These are phyloP conservation scores for Gorsachius magnificus DNA, from an alignment of 2,797 vertebrate genomes.

Conservation along the genomic window DNA sequence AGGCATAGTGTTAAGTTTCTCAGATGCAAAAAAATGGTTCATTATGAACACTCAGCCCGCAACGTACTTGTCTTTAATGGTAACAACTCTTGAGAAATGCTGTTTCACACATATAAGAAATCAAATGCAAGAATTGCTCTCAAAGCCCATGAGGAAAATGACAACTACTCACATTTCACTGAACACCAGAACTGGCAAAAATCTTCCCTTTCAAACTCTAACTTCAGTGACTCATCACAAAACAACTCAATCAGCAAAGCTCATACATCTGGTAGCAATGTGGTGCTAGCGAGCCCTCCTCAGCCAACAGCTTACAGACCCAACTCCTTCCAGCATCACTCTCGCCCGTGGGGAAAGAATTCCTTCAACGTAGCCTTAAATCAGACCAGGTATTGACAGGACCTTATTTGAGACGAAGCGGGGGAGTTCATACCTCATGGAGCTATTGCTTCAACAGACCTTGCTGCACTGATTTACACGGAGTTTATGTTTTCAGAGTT, in stretches of 20 bases:
- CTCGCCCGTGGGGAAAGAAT: not conserved
- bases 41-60: not conserved
- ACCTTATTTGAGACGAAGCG: not conserved
- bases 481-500: slow-evolving; percentile 26
- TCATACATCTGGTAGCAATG: slow-evolving; percentile 58
- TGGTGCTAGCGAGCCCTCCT: not conserved
- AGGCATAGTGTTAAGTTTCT: not conserved
- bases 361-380: not conserved
- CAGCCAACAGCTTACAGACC: slow-evolving; percentile 13
- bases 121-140: slow-evolving; percentile 17
- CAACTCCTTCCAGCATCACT: not conserved
- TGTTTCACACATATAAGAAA: slow-evolving; percentile 1
- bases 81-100: slow-evolving; percentile 2
- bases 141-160: not conserved
- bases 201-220: slow-evolving; percentile 13
- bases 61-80: not conserved
- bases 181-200: slow-evolving; percentile 18
- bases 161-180: slow-evolving; percentile 31
- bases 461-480: slow-evolving; percentile 34
- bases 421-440: slow-evolving; percentile 13
- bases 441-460: slow-evolving; percentile 38
- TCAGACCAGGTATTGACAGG: slow-evolving; percentile 58
- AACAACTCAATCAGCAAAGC: slow-evolving; percentile 62
- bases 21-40: not conserved
- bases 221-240: slow-evolving; percentile 54